Evolutionary conservation across 2,113 vertebrate species (phyloP).

Genomic region (Neodon shergylaensis): DNA sequence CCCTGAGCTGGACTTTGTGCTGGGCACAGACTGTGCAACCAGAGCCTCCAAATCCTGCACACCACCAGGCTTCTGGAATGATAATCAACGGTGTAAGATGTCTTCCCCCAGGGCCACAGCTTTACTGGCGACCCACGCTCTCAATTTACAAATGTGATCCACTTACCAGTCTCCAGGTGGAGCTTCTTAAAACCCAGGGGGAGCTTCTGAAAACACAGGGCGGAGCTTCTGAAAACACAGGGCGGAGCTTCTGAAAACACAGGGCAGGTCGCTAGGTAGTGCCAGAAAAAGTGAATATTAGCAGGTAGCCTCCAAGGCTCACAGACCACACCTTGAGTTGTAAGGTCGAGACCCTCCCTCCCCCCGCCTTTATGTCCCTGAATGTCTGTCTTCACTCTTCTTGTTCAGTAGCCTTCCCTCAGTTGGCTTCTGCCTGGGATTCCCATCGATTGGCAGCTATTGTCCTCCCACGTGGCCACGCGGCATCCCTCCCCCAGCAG

Average conservation of each 20-base stretch:
- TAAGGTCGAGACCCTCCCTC: not conserved
- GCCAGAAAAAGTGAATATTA: not conserved
- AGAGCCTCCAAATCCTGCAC: not conserved
- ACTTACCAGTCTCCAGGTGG: not conserved
- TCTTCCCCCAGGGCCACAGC: not conserved
- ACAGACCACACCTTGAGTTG: not conserved
- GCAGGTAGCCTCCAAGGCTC: too few relatives aligned
- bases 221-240: too few relatives aligned
- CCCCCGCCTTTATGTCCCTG: not conserved
- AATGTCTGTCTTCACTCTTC: not conserved
- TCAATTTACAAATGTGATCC: accelerated
- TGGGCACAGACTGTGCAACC: not conserved
- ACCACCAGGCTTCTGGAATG: not conserved
- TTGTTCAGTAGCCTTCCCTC: too few relatives aligned
- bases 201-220: not conserved
- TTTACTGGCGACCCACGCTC: too few relatives aligned
- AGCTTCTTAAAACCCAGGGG: not conserved
- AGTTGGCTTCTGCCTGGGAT: not conserved
- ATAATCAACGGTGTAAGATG: not conserved
- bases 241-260: too few relatives aligned
- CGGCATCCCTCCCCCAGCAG: not conserved
- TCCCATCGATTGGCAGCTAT: not conserved
- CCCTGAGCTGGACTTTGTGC: not conserved
- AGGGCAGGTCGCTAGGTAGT: not conserved
- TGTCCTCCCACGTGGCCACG: not conserved